phyloP scores from a whole-genome alignment of 2,113 vertebrate species.

The Channa maculata region DNA sequence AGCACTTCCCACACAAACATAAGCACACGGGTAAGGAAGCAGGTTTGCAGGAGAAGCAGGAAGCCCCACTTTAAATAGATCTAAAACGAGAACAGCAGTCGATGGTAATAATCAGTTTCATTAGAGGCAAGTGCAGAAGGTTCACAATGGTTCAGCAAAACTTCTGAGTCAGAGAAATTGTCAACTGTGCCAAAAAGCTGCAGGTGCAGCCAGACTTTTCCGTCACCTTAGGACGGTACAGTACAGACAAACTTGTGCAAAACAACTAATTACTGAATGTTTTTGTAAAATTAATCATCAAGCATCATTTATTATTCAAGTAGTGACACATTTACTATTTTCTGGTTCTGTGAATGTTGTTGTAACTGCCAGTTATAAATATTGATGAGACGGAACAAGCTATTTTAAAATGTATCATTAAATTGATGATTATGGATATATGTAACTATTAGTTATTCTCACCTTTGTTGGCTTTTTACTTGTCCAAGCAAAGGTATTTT shows the following conservation, averaged over 20 bases:
- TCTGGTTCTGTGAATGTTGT: neutral
- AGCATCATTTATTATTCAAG: neutral
- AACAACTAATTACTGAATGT: too few relatives aligned
- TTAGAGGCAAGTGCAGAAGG: constrained; percentile 44
- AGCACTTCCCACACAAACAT: constrained; percentile 7
- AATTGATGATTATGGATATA: too few relatives aligned
- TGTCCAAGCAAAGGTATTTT: too few relatives aligned
- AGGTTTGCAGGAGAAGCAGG: constrained; percentile 17
- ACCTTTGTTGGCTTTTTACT: neutral
- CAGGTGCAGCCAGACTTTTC: neutral
- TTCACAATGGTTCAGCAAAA: constrained; percentile 25
- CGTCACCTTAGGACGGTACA: constrained; percentile 3
- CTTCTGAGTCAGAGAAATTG: neutral
- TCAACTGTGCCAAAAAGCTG: constrained; percentile 10
- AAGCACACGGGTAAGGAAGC: constrained; percentile 29
- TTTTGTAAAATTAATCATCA: neutral
- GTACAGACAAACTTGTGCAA: neutral
- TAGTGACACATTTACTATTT: neutral
- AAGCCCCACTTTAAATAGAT: constrained; percentile 39
- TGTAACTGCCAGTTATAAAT: neutral
- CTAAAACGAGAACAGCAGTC: constrained; percentile 20
- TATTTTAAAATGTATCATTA: neutral
- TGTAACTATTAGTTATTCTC: neutral
- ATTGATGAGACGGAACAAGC: neutral
- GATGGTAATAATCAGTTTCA: constrained; percentile 31